Conservation (phyloP, 2,888 invertebrate genomes). For the Ephialtes manifestator region DNA sequence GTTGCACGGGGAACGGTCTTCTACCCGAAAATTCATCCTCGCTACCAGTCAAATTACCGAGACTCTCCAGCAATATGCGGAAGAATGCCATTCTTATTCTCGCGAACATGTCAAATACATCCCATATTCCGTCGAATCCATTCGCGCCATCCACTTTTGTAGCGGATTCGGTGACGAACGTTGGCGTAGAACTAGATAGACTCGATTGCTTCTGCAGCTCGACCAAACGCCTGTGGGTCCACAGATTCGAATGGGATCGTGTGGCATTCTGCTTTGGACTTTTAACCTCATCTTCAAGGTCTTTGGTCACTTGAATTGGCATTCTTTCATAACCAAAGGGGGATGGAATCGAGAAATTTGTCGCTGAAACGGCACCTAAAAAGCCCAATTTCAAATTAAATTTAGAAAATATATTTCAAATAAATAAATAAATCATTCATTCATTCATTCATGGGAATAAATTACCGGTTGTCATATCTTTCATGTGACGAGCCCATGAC, state of each 20-base stretch:
- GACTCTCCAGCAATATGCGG: constrained; percentile 75
- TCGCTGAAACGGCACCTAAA: constrained; percentile 70
- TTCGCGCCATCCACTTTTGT: constrained; percentile 44
- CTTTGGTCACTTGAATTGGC: constrained; percentile 40
- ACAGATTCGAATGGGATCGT: constrained; percentile 40
- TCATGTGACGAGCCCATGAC: constrained; percentile 75
- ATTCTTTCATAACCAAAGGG: constrained; percentile 46
- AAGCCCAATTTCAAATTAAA: not conserved
- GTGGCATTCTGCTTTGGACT: constrained; percentile 43
- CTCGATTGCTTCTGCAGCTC: constrained; percentile 61
- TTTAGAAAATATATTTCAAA: not conserved
- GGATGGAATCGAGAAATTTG: constrained; percentile 72
- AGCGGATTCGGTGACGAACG: not conserved
- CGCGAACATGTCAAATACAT: constrained; percentile 77
- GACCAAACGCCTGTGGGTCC: constrained; percentile 56
- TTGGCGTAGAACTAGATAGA: not conserved
- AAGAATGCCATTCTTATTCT: constrained; percentile 76
- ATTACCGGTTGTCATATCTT: constrained; percentile 77
- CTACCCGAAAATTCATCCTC: constrained; percentile 62
- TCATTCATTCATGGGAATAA: not conserved
- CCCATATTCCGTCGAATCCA: constrained; percentile 72
- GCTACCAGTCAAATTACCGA: constrained; percentile 59
- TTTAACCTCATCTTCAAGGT: constrained; percentile 53
- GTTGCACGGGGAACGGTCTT: constrained; percentile 50
- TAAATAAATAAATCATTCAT: not conserved